These are phyloP conservation scores for Hippocampus mohnikei DNA, from an alignment of 2,113 vertebrate species.

Conservation along the genomic window DNA sequence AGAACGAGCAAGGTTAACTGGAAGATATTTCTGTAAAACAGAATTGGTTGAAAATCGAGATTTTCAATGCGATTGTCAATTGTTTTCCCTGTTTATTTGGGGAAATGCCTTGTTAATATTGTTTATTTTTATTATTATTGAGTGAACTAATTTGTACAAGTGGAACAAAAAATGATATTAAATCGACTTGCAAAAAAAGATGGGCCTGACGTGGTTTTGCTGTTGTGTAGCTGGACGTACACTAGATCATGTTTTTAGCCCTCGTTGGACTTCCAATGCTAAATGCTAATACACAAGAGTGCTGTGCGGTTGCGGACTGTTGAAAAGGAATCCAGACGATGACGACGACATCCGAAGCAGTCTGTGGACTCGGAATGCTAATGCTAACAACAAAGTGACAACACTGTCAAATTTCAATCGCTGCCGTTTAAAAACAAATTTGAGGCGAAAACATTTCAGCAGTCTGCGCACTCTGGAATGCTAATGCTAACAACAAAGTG, in stretches of 20 bases:
- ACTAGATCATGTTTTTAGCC: not conserved
- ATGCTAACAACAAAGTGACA: too few species aligned
- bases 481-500: too few species aligned
- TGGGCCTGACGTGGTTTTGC: not conserved
- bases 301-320: too few species aligned
- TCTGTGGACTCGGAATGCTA: too few species aligned
- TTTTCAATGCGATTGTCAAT: constrained; percentile 65
- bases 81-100: constrained; percentile 74
- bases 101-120: constrained; percentile 59
- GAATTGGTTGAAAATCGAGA: constrained; percentile 69
- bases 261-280: not conserved
- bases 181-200: constrained; percentile 55
- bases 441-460: too few species aligned
- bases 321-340: too few species aligned
- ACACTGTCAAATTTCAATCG: too few species aligned
- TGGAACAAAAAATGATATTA: constrained; percentile 54
- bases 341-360: too few species aligned
- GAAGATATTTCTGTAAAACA: constrained; percentile 62
- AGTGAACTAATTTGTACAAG: constrained; percentile 70
- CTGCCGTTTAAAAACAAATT: too few species aligned
- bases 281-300: not conserved
- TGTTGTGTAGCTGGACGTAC: not conserved
- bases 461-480: too few species aligned
- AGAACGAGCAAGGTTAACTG: constrained; percentile 58
- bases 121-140: constrained; percentile 35